phyloP scores from a whole-genome alignment of 2,797 vertebrate species.

The Hydrocynus forskahlii region DNA sequence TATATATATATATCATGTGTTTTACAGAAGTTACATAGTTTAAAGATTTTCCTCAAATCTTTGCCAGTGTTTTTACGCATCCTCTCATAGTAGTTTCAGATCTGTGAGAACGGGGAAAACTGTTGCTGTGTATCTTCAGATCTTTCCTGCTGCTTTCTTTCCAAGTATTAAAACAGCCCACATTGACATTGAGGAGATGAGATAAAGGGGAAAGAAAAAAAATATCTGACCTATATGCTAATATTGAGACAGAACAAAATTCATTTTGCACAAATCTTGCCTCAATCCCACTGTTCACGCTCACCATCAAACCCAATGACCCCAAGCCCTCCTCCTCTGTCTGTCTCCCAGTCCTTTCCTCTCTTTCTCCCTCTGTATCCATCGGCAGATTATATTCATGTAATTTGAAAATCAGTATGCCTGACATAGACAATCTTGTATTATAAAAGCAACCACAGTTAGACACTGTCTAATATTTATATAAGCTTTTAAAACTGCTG shows the following conservation, averaged over 20 bases:
- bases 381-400: not conserved
- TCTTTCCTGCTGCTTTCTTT: conserved; percentile 25
- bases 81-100: not conserved
- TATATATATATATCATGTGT: no score
- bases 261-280: conserved; percentile 56
- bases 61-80: not conserved
- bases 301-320: conserved; percentile 25
- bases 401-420: not conserved
- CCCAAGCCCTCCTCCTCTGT: conserved; percentile 5
- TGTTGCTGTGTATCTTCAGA: conserved; percentile 12
- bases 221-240: conserved; percentile 66
- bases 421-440: not conserved
- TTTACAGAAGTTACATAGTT: no score
- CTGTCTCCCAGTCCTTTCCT: not conserved
- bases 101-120: conserved; percentile 7
- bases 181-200: conserved; percentile 55
- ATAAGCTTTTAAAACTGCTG: no score
- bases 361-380: not conserved
- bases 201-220: conserved; percentile 45
- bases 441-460: not conserved
- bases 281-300: not conserved
- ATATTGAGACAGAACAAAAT: conserved; percentile 58
- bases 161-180: conserved; percentile 33
- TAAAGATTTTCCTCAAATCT: no score
- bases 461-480: no score